These are phyloP conservation scores for Apostichopus leukothele DNA, from an alignment of 53 echinoderm and acorn worm genomes.

Conservation along the genomic window DNA sequence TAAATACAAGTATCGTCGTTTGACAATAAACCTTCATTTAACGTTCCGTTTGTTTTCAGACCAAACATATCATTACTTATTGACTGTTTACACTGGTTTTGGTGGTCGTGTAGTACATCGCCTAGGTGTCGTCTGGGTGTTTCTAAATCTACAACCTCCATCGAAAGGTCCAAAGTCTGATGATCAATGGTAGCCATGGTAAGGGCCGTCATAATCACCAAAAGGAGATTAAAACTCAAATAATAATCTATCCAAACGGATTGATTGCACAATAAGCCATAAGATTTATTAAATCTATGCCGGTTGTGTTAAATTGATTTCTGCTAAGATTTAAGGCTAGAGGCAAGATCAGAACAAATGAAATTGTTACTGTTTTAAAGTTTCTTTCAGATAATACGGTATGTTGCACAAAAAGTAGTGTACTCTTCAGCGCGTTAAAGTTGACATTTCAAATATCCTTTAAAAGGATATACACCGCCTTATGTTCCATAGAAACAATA, in stretches of 20 bases:
- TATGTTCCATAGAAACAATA: no score
- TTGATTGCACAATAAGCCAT: no score
- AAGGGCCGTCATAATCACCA: not conserved
- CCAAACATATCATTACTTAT: conserved; percentile 7
- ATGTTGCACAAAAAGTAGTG: no score
- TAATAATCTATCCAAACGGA: not conserved
- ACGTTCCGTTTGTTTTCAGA: not conserved
- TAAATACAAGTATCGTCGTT: not conserved
- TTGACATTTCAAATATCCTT: no score
- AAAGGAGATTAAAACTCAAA: not conserved
- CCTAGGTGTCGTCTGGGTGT: not conserved
- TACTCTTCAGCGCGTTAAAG: no score
- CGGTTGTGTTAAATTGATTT: no score
- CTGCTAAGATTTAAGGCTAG: no score
- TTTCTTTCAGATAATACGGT: no score
- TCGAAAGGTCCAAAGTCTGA: conserved; percentile 17
- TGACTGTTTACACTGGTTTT: not conserved
- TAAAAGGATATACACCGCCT: no score
- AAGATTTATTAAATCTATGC: no score
- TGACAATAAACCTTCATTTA: not conserved
- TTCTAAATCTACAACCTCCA: conserved; percentile 6
- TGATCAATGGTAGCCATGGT: conserved; percentile 1
- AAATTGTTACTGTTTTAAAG: no score
- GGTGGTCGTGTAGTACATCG: not conserved
- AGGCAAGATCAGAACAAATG: no score